Evolutionary conservation across 1,140 invertebrate genomes (phyloP).

Genomic region (Tetramorium parvispinum): DNA sequence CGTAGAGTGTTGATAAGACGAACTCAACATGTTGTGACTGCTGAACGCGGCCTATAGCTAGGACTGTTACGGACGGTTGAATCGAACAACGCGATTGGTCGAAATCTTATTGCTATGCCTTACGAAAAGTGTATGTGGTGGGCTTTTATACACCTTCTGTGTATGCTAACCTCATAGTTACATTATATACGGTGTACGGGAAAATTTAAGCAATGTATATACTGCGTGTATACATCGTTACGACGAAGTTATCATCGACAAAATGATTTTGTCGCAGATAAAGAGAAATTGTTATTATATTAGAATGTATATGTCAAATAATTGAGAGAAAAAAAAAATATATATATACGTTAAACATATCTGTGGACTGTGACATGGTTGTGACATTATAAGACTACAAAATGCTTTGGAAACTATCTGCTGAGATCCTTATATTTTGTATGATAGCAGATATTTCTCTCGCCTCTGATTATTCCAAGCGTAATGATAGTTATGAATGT

Average conservation of each 20-base stretch:
- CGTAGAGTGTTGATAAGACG: no score
- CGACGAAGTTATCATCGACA: neutral
- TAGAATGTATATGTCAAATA: neutral
- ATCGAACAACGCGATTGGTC: no score
- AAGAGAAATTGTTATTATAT: neutral
- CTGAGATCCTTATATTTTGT: conserved; percentile 36
- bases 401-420: conserved; percentile 22
- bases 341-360: neutral
- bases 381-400: neutral
- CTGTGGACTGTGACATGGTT: neutral
- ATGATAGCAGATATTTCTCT: neutral
- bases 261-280: neutral
- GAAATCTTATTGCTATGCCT: no score
- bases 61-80: no score
- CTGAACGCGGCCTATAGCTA: no score
- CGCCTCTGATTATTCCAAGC: conserved; percentile 19
- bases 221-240: neutral
- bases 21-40: no score
- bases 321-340: neutral
- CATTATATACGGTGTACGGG: neutral
- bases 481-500: conserved; percentile 73
- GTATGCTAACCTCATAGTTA: neutral
- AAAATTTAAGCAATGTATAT: neutral
- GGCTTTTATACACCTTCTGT: no score
- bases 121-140: no score